Conservation (phyloP, 2,888 invertebrate species). For the Chesias legatella region DNA sequence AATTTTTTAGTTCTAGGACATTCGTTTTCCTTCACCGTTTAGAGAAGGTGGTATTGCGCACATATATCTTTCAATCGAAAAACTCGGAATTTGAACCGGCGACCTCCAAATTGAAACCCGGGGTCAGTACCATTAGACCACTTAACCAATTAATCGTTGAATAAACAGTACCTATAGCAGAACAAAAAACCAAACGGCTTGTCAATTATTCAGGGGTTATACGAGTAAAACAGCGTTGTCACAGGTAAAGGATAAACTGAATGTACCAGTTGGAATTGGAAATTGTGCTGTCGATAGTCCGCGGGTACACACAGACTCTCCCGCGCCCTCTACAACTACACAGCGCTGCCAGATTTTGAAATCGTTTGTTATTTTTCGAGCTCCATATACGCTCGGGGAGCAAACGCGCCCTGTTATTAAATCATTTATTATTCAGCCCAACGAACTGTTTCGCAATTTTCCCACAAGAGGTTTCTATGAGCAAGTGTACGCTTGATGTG, state of each 20-base stretch:
- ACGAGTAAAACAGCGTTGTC: slow-evolving; percentile 30
- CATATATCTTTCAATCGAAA: too few relatives aligned
- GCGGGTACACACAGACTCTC: slow-evolving; percentile 36
- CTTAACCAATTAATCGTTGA: too few relatives aligned
- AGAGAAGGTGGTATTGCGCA: too few relatives aligned
- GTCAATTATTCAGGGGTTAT: slow-evolving; percentile 28
- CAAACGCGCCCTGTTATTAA: slow-evolving; percentile 77
- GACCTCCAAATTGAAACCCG: too few relatives aligned
- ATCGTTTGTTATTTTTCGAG: slow-evolving; percentile 75
- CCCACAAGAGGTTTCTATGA: slow-evolving; percentile 57
- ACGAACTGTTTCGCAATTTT: slow-evolving; percentile 77
- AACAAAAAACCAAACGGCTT: slow-evolving; percentile 17
- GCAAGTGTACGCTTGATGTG: slow-evolving; percentile 41
- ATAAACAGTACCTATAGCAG: too few relatives aligned
- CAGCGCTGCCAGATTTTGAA: slow-evolving; percentile 63
- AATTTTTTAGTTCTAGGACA: too few relatives aligned
- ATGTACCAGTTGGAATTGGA: slow-evolving; percentile 28
- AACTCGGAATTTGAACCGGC: too few relatives aligned
- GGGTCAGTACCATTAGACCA: too few relatives aligned
- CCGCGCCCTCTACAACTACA: slow-evolving; percentile 35
- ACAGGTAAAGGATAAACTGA: slow-evolving; percentile 32
- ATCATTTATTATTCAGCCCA: slow-evolving; percentile 79
- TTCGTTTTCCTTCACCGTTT: too few relatives aligned
- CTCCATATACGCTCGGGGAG: slow-evolving; percentile 64
- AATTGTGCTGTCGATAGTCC: slow-evolving; percentile 33